These are phyloP conservation scores for Ostrea edulis DNA, from an alignment of 1,140 invertebrate genomes.

Conservation along the genomic window DNA sequence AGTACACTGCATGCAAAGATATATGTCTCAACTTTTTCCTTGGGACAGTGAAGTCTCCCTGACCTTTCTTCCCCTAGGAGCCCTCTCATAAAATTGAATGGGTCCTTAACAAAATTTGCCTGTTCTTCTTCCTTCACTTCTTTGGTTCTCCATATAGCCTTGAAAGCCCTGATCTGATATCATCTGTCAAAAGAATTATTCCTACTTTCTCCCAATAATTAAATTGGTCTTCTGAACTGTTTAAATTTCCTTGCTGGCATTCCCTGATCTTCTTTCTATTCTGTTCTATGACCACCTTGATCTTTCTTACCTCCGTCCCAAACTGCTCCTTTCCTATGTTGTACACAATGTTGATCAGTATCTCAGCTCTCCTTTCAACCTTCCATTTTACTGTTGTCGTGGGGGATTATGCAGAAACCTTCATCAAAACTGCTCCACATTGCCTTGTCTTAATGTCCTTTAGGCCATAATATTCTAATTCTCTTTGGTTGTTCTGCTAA, in stretches of 20 bases:
- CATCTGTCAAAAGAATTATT: constrained; percentile 2
- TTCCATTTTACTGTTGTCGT: constrained; percentile 17
- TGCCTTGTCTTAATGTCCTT: constrained; percentile 2
- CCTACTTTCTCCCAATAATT: background rate
- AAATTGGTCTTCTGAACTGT: background rate
- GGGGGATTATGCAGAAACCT: constrained; percentile 30
- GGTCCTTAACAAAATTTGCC: constrained; percentile 42
- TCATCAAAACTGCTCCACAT: constrained; percentile 37
- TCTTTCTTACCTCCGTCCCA: background rate
- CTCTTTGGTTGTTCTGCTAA: background rate
- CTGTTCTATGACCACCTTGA: background rate
- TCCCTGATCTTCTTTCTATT: constrained; percentile 20
- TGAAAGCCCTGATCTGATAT: constrained; percentile 44
- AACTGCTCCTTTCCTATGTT: constrained; percentile 44
- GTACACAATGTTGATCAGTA: constrained; percentile 37
- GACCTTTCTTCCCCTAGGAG: constrained; percentile 20
- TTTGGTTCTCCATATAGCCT: constrained; percentile 29
- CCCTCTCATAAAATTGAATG: constrained; percentile 42
- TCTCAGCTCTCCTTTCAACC: background rate
- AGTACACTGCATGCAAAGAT: too few relatives aligned
- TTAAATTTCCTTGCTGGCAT: background rate
- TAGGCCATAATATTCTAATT: constrained; percentile 34
- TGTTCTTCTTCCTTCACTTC: constrained; percentile 26
- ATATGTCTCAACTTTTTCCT: constrained; percentile 42
- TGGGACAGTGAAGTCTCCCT: constrained; percentile 1